Evolutionary conservation across 1,140 invertebrate genomes (phyloP).

Genomic region (Frieseomelitta varia): DNA sequence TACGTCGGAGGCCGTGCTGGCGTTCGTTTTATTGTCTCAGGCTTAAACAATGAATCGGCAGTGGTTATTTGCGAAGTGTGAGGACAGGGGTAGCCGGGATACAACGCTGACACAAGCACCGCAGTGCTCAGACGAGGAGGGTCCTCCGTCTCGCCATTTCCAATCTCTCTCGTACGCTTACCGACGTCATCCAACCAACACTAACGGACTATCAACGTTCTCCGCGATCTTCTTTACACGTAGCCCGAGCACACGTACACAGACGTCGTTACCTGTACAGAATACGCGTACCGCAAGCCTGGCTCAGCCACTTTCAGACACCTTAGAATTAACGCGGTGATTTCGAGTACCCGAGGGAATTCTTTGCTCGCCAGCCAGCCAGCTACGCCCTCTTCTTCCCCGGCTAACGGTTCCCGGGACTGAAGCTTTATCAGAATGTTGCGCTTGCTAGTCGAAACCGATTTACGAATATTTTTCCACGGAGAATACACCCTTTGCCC

Average conservation of each 20-base stretch:
- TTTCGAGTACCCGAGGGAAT: conserved; percentile 58
- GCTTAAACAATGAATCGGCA: conserved; percentile 47
- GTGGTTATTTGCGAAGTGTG: conserved; percentile 46
- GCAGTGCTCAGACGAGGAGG: conserved; percentile 49
- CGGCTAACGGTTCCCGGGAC: conserved; percentile 4
- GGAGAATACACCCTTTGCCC: neutral
- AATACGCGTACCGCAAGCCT: conserved; percentile 35
- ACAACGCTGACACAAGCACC: conserved; percentile 62
- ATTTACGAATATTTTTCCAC: conserved; percentile 32
- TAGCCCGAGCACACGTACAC: neutral
- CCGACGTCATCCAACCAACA: conserved; percentile 43
- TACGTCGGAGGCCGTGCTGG: neutral
- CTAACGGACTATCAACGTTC: conserved; percentile 4
- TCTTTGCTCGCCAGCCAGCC: conserved; percentile 18
- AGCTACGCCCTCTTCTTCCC: conserved; percentile 11
- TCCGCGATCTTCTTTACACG: conserved; percentile 8
- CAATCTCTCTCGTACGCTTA: conserved; percentile 51
- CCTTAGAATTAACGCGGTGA: conserved; percentile 65
- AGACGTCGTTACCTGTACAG: conserved; percentile 34
- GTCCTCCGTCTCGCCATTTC: conserved; percentile 55
- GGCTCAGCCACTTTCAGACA: conserved; percentile 65
- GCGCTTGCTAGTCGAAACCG: conserved; percentile 32
- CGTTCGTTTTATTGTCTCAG: conserved; percentile 33
- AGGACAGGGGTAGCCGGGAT: conserved; percentile 30
- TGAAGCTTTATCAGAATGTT: conserved; percentile 56